Evolutionary conservation across 2,113 vertebrate genomes (phyloP).

Genomic region (Ailurus styani): DNA sequence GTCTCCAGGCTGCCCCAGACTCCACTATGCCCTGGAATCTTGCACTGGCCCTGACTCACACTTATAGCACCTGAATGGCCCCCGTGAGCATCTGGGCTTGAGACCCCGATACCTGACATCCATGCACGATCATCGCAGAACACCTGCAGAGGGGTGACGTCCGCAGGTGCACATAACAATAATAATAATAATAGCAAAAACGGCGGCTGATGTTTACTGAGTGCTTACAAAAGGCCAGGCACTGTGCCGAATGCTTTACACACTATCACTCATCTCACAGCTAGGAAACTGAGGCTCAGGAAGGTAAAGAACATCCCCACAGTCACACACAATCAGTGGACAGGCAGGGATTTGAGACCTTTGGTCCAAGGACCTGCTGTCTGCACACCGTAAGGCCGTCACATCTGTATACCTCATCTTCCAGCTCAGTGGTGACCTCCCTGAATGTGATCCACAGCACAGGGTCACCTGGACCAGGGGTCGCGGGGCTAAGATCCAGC

Average conservation of each 20-base stretch:
- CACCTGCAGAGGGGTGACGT: not conserved
- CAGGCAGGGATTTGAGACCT: not conserved
- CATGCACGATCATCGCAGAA: fast-evolving
- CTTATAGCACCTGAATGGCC: not conserved
- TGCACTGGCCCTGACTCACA: not conserved
- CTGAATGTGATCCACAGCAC: not conserved
- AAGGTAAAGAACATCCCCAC: not conserved
- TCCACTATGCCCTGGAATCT: not conserved
- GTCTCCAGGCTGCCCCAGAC: not conserved
- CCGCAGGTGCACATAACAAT: fast-evolving
- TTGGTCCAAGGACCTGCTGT: not conserved
- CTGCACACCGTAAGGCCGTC: not conserved
- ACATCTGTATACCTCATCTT: fast-evolving
- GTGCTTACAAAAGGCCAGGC: not conserved
- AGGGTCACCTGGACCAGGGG: not conserved
- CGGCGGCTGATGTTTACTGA: fast-evolving
- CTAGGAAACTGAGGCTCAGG: not conserved
- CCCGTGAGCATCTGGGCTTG: fast-evolving
- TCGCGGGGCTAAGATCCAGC: not conserved
- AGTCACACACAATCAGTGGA: not conserved
- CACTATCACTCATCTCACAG: not conserved
- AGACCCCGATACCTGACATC: fast-evolving
- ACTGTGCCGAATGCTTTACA: fast-evolving
- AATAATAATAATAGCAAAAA: fast-evolving
- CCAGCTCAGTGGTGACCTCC: not conserved